A percentile compares a stretch with the other conserved stretches of the same genome.
phyloP scores from a whole-genome alignment of 2,797 vertebrate species.

The Dallia pectoralis region DNA sequence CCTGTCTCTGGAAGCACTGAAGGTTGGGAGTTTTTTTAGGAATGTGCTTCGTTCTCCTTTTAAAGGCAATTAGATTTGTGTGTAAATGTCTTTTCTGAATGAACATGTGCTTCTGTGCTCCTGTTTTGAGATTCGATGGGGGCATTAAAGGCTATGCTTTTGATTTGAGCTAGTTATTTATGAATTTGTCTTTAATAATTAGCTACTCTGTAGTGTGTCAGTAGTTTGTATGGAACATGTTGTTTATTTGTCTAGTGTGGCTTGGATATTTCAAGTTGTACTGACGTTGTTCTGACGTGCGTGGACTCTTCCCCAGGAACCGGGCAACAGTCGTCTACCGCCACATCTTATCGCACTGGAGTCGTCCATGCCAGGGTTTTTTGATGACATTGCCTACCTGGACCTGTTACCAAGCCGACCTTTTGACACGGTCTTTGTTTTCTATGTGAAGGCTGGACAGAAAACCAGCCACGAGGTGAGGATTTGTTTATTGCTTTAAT shows the following conservation, averaged over 20 bases:
- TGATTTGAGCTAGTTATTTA: too few relatives aligned
- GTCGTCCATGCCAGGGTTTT: constrained; percentile 87
- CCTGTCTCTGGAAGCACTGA: constrained; percentile 91
- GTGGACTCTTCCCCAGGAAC: constrained; percentile 76
- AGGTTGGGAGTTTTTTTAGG: constrained; percentile 68
- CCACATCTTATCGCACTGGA: constrained; percentile 95
- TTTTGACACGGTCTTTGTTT: constrained; percentile 96
- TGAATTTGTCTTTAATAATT: too few relatives aligned
- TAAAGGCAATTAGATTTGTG: too few relatives aligned
- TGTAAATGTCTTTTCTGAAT: too few relatives aligned
- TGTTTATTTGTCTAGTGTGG: not conserved
- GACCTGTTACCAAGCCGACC: constrained; percentile 93
- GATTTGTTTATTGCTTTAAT: not conserved
- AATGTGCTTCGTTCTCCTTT: too few relatives aligned
- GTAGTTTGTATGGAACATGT: not conserved
- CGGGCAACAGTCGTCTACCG: constrained; percentile 94
- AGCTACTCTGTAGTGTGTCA: not conserved
- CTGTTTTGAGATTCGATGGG: too few relatives aligned
- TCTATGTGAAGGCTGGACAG: constrained; percentile 94
- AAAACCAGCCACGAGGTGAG: constrained; percentile 92
- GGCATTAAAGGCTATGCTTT: too few relatives aligned
- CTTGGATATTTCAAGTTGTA: not conserved
- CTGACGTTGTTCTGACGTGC: not conserved
- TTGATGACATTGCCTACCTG: constrained; percentile 92
- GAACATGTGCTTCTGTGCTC: too few relatives aligned